Conservation (phyloP, 1,140 invertebrate species). For the Gerris buenoi region DNA sequence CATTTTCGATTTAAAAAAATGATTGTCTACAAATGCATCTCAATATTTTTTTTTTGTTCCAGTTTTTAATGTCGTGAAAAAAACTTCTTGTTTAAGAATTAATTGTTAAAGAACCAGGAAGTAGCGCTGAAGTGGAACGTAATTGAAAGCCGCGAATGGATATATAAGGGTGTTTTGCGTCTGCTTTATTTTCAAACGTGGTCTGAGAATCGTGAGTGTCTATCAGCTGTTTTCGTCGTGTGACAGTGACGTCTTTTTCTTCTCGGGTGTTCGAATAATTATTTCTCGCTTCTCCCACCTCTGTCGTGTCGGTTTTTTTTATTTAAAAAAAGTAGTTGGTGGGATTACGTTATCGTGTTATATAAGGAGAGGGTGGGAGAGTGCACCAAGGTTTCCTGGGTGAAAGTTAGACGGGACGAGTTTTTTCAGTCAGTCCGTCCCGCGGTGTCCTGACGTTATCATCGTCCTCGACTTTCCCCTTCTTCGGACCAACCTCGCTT, state of each 20-base stretch:
- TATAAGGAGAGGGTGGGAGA: not conserved
- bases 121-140: not conserved
- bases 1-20: too few relatives aligned
- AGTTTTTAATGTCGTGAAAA: too few relatives aligned
- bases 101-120: not conserved
- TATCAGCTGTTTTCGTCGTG: not conserved
- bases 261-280: too few relatives aligned
- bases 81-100: too few relatives aligned
- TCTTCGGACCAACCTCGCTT: too few relatives aligned
- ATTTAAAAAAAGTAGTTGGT: not conserved
- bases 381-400: not conserved
- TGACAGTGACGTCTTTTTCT: not conserved
- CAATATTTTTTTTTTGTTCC: too few relatives aligned
- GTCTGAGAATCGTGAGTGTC: not conserved
- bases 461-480: too few relatives aligned
- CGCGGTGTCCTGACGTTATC: not conserved
- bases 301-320: not conserved
- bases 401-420: not conserved
- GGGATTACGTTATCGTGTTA: not conserved
- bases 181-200: too few relatives aligned
- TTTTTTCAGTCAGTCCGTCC: not conserved
- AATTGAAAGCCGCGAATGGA: not conserved
- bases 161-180: not conserved
- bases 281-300: not conserved
- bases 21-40: too few relatives aligned